Percentiles rank a stretch among this genome's conserved stretches.
phyloP scores from a whole-genome alignment of 2,888 invertebrate species.

The Alloscopus bannaensis region DNA sequence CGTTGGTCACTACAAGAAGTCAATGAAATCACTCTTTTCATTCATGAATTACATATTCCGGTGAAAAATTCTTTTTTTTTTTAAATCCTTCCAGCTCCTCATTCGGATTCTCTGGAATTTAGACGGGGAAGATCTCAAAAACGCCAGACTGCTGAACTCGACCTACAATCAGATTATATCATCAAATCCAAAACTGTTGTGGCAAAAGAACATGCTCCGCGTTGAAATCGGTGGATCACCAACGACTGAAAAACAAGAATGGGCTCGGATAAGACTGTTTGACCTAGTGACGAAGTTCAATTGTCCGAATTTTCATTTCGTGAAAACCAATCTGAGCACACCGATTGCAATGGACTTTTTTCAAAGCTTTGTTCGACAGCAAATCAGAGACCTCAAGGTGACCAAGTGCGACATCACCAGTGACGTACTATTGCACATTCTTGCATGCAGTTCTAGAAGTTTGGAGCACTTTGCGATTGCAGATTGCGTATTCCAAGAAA shows the following conservation, averaged over 20 bases:
- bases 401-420: slow-evolving; percentile 11
- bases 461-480: slow-evolving; percentile 37
- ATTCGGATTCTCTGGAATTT: not conserved
- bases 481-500: not conserved
- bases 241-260: not conserved
- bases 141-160: slow-evolving; percentile 5
- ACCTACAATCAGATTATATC: slow-evolving; percentile 26
- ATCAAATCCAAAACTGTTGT: slow-evolving; percentile 12
- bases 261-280: slow-evolving; percentile 5
- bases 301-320: slow-evolving; percentile 45
- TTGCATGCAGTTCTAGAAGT: slow-evolving; percentile 5
- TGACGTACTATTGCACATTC: not conserved
- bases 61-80: too few relatives aligned
- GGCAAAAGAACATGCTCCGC: slow-evolving; percentile 25
- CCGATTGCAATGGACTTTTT: slow-evolving; percentile 28
- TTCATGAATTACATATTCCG: too few relatives aligned
- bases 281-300: not conserved
- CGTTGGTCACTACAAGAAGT: too few relatives aligned
- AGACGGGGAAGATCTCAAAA: not conserved
- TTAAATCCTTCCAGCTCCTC: too few relatives aligned
- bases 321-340: slow-evolving; percentile 10
- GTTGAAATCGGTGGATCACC: not conserved
- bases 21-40: too few relatives aligned
- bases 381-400: slow-evolving; percentile 37
- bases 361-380: slow-evolving; percentile 25